phyloP scores from a whole-genome alignment of 2,888 invertebrate genomes.

The Hirtodrosophila cameraria region DNA sequence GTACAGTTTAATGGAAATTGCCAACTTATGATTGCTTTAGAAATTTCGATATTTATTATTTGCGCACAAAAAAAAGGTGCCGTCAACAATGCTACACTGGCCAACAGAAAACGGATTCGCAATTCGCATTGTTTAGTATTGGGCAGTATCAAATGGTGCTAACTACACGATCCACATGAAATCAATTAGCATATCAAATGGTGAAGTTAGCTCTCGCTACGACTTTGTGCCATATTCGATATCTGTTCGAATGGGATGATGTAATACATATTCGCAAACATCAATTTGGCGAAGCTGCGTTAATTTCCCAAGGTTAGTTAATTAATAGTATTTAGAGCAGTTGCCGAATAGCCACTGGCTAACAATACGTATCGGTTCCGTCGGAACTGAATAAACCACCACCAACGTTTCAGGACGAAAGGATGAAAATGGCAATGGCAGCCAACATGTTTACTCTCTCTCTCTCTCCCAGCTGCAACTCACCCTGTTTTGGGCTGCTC shows the following conservation, averaged over 20 bases:
- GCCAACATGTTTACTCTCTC: slow-evolving; percentile 25
- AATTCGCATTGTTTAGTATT: slow-evolving; percentile 35
- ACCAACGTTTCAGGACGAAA: slow-evolving; percentile 19
- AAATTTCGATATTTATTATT: slow-evolving; percentile 7
- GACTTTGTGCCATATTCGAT: background rate
- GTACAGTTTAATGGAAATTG: slow-evolving; percentile 2
- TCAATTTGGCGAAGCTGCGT: slow-evolving; percentile 66
- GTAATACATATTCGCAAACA: slow-evolving; percentile 65
- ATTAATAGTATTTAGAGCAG: slow-evolving; percentile 59
- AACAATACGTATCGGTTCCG: slow-evolving; percentile 17
- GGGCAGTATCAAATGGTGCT: slow-evolving; percentile 47
- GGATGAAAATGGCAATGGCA: slow-evolving; percentile 33
- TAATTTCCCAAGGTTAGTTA: slow-evolving; percentile 66
- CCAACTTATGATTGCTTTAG: background rate
- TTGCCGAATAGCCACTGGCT: slow-evolving; percentile 20
- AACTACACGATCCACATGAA: slow-evolving; percentile 66
- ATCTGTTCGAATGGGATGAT: slow-evolving; percentile 41
- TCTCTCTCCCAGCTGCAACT: slow-evolving; percentile 48
- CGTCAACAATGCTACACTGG: slow-evolving; percentile 4
- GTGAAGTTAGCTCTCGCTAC: slow-evolving; percentile 11
- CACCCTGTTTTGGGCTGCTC: slow-evolving; percentile 20
- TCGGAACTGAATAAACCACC: slow-evolving; percentile 34
- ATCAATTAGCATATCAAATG: slow-evolving; percentile 70
- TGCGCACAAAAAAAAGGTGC: background rate
- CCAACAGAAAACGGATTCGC: slow-evolving; percentile 7